A percentile compares a stretch with the other conserved stretches of the same genome.
These are phyloP conservation scores for Cyanistes caeruleus DNA, from an alignment of 2,113 vertebrate genomes.

Conservation along the genomic window DNA sequence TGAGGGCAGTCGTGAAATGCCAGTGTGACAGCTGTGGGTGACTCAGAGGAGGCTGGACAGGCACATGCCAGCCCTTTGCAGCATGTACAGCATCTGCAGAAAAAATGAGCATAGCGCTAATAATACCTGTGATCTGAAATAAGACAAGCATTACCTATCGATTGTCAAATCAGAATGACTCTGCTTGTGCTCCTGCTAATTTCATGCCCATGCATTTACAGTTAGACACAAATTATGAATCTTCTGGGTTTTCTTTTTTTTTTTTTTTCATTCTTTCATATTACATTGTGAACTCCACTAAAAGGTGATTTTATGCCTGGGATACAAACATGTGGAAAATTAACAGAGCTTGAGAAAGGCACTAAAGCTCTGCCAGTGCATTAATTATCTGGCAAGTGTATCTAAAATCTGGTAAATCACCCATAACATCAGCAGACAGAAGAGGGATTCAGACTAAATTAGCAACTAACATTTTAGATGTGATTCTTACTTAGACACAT, in stretches of 20 bases:
- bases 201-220: not conserved
- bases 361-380: not conserved
- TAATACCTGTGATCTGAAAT: not conserved
- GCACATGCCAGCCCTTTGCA: not conserved
- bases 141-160: not conserved
- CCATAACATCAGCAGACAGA: not conserved
- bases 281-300: not conserved
- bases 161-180: not conserved
- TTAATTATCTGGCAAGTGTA: constrained; percentile 31
- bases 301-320: constrained; percentile 37
- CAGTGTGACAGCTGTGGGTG: not conserved
- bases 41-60: not conserved
- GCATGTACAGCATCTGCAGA: not conserved
- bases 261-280: not conserved
- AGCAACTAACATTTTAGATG: not conserved
- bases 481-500: not conserved
- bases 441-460: not conserved
- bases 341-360: constrained; percentile 39
- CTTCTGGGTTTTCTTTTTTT: not conserved
- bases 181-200: not conserved
- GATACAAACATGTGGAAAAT: constrained; percentile 35
- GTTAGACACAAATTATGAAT: not conserved
- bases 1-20: not conserved
- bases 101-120: not conserved
- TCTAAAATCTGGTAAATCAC: constrained; percentile 29